Conservation (phyloP, 2,797 vertebrate genomes). For the Melopsittacus undulatus region DNA sequence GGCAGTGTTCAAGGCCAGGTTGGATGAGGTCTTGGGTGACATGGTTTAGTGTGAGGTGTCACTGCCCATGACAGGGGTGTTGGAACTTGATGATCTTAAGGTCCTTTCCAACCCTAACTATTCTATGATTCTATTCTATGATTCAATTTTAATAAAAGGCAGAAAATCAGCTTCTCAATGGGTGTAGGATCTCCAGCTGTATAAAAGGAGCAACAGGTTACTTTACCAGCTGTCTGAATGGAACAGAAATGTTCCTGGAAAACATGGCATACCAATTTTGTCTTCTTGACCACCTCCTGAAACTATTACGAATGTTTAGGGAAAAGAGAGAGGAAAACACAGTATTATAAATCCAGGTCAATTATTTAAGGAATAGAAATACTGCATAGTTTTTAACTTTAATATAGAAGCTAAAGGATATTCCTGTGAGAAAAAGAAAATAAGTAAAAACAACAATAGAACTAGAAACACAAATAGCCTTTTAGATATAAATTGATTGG, state of each 20-base stretch:
- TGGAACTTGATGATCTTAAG: neutral
- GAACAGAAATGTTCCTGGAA: neutral
- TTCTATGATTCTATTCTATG: neutral
- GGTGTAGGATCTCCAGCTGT: neutral
- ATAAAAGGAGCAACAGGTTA: neutral
- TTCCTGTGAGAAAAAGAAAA: neutral
- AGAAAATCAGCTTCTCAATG: neutral
- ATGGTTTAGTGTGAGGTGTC: neutral
- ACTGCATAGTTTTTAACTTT: neutral
- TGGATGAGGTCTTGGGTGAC: fast-evolving
- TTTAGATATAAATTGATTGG: neutral
- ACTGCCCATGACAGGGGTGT: neutral
- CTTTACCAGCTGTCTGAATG: neutral
- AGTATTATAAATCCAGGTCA: neutral
- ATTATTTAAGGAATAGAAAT: neutral
- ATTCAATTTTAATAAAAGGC: neutral
- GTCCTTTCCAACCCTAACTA: neutral
- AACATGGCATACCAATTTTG: neutral
- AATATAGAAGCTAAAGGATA: neutral
- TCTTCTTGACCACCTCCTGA: neutral
- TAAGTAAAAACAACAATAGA: neutral
- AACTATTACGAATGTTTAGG: neutral
- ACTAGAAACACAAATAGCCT: neutral
- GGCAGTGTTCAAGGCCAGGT: neutral
- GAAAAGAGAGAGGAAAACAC: neutral